Evolutionary conservation across 1,140 invertebrate species (phyloP).

Genomic region (Caenorhabditis latens): DNA sequence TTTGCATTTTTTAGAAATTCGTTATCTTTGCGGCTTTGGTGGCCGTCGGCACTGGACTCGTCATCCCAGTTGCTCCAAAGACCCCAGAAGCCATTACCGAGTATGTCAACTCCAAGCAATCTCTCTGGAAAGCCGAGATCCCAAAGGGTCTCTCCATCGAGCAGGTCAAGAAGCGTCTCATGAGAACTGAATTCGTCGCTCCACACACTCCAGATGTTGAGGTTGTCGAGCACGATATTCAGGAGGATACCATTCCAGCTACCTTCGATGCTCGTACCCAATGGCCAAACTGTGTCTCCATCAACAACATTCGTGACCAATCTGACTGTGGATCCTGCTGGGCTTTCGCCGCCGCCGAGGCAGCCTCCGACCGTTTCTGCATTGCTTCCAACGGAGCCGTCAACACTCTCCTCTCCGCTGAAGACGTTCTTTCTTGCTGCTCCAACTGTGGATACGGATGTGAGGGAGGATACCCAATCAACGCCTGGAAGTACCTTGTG

Average conservation of each 20-base stretch:
- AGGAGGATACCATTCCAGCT: conserved; percentile 80
- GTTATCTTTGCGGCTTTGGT: conserved; percentile 17
- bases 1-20: not conserved
- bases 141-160: conserved; percentile 21
- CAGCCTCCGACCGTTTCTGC: conserved; percentile 91
- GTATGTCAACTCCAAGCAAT: conserved; percentile 42
- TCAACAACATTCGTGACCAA: conserved; percentile 80
- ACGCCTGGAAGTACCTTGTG: conserved; percentile 90
- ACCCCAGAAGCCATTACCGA: conserved; percentile 48
- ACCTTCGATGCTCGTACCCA: conserved; percentile 85
- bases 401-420: conserved; percentile 84
- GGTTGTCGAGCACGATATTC: conserved; percentile 23
- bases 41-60: conserved; percentile 11
- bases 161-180: conserved; percentile 53
- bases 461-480: conserved; percentile 84
- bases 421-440: conserved; percentile 90
- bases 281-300: conserved; percentile 88
- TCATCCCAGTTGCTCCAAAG: conserved; percentile 40
- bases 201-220: conserved; percentile 37
- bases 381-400: conserved; percentile 85
- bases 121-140: conserved; percentile 45
- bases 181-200: conserved; percentile 39
- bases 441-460: conserved; percentile 85
- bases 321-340: conserved; percentile 79
- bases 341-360: conserved; percentile 92